Conservation (phyloP, 2,113 vertebrate species). For the Cricetomys ansorgei region DNA sequence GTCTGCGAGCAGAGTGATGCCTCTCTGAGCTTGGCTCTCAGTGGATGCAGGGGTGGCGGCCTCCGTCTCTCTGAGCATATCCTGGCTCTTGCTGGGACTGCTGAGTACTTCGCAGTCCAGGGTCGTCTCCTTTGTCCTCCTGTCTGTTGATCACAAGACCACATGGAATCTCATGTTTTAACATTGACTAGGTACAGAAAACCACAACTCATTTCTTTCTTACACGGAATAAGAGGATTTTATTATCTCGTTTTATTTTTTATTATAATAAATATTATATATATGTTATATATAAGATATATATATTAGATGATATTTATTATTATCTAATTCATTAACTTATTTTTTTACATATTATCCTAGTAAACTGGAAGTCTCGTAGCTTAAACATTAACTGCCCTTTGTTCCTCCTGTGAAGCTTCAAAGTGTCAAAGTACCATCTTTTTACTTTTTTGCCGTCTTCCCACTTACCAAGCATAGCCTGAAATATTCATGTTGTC, state of each 20-base stretch:
- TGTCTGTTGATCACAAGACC: constrained; percentile 67
- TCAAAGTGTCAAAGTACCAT: not conserved
- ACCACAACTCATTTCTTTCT: not conserved
- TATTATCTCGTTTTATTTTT: no score
- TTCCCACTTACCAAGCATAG: not conserved
- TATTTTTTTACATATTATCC: constrained; percentile 10
- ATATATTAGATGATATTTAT: no score
- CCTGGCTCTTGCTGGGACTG: constrained; percentile 60
- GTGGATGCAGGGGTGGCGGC: constrained; percentile 88
- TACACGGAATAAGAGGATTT: not conserved
- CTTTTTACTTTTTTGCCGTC: not conserved
- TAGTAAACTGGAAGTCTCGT: not conserved
- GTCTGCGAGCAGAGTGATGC: constrained; percentile 92
- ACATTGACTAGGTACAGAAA: not conserved
- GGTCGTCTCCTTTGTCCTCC: not conserved
- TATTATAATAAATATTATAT: no score
- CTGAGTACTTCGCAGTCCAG: not conserved
- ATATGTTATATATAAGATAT: no score
- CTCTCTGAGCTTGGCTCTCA: constrained; percentile 89
- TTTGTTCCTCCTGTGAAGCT: not conserved
- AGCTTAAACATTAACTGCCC: not conserved
- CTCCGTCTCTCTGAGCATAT: constrained; percentile 81
- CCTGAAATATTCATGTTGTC: not conserved
- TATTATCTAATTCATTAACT: not conserved
- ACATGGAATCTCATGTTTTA: not conserved